Conservation (phyloP, 2,113 vertebrate species). For the Brachyhypopomus occidentalis region DNA sequence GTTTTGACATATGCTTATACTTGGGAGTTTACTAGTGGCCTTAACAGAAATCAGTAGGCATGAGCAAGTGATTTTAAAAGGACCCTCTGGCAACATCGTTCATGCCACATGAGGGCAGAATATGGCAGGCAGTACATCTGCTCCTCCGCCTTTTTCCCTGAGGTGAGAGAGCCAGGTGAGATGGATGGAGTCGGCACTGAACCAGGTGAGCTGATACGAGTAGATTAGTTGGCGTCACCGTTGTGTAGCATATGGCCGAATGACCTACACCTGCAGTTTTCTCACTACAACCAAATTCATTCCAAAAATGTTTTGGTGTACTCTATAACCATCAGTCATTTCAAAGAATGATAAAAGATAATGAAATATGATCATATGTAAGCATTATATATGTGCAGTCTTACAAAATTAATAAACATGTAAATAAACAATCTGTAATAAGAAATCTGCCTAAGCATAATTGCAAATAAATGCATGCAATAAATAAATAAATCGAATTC, state of each 20-base stretch:
- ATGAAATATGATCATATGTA: too few relatives aligned
- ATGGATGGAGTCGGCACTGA: too few relatives aligned
- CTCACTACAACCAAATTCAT: not conserved
- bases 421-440: not conserved
- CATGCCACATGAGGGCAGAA: slow-evolving; percentile 31
- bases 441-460: not conserved
- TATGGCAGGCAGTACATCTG: not conserved
- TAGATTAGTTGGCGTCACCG: not conserved
- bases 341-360: too few relatives aligned
- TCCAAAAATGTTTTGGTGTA: not conserved
- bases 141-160: not conserved
- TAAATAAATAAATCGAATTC: not conserved
- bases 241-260: not conserved
- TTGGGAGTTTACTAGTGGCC: too few relatives aligned
- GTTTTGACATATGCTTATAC: too few relatives aligned
- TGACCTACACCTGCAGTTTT: slow-evolving; percentile 2
- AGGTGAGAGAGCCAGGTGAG: too few relatives aligned
- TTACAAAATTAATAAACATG: not conserved
- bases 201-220: slow-evolving; percentile 11
- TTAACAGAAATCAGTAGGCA: too few relatives aligned
- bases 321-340: too few relatives aligned
- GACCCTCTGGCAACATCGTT: not conserved
- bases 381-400: too few relatives aligned
- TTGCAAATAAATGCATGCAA: not conserved
- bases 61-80: not conserved